Evolutionary conservation across 2,113 vertebrate genomes (phyloP).

Genomic region (Nothoprocta pentlandii): DNA sequence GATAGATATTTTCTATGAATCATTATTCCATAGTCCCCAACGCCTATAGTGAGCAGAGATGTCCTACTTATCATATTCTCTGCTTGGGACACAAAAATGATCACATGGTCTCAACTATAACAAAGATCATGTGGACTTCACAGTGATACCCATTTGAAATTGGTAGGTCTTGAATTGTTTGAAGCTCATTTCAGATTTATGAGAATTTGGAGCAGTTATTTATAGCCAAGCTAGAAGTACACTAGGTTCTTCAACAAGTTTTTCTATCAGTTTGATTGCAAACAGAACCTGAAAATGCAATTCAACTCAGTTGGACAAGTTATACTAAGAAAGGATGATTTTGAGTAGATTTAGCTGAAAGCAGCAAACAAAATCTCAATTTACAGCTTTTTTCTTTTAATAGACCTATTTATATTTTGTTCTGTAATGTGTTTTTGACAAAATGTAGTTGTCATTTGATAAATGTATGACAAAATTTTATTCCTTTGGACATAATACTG

Average conservation of each 20-base stretch:
- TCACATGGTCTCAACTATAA: neutral
- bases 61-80: neutral
- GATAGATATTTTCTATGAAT: neutral
- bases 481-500: neutral
- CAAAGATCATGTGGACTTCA: neutral
- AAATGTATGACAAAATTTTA: neutral
- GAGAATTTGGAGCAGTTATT: neutral
- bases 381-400: neutral
- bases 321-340: neutral
- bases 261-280: neutral
- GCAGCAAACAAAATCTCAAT: neutral
- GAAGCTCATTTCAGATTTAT: neutral
- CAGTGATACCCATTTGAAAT: neutral
- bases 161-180: neutral
- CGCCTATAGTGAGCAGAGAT: neutral
- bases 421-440: neutral
- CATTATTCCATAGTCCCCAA: neutral
- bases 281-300: neutral
- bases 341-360: neutral
- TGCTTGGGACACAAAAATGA: neutral
- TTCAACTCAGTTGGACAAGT: neutral
- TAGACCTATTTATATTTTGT: neutral
- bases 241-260: neutral
- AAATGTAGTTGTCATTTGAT: neutral
- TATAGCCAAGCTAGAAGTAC: neutral